Evolutionary conservation across 2,113 vertebrate species (phyloP), one percentile per base, ranked within the genome.

Genomic region (Ancistrus triradiatus): DNA sequence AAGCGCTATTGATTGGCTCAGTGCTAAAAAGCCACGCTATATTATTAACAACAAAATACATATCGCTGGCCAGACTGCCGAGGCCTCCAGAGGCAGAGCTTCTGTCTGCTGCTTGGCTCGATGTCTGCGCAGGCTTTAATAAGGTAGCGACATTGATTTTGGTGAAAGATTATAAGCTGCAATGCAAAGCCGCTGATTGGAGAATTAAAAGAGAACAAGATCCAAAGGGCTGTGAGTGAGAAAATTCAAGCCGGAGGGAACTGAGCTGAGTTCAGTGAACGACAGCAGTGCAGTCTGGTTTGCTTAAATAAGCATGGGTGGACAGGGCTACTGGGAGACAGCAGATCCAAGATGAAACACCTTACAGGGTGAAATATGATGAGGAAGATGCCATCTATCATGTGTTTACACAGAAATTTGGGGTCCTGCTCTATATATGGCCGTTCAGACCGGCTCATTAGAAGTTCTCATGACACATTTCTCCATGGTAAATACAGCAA

Each of bases 1-100:
- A 85, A 83, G 72, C 73, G 80, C 70, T 85, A 88, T 87, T 84
- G 86, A 88, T 86, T 71, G 77, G 72, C n/a, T 28, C 13, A 7
- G 52, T 53, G 76, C 59, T 65, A 78, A 77, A 88, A 84, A 76
- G 73, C 76, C 80, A 82, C 79, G 80, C 2, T 63, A 62, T 70
- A 81, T 82, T 71, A 87, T 86, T 84, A 84, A 87, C 76, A 70
- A 72, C 77, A 69, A 59, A 33, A 37, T 25, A 22, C 62, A 59
- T 22, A 37, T 62, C 14, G 19, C 49, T 42, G n/a, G 35, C 59
- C 17, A 27, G 47, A 52, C 15, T 14, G 35, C 47, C 14, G 13
- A 15, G 13, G 6, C 10, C 17, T 35, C 18, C 27, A 33, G 38
- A 42, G 37, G 7, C 37, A 11, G 3, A 11, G 37, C 11, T 40